phyloP scores from a whole-genome alignment of 2,113 vertebrate species.

The Periophthalmus modestus region DNA sequence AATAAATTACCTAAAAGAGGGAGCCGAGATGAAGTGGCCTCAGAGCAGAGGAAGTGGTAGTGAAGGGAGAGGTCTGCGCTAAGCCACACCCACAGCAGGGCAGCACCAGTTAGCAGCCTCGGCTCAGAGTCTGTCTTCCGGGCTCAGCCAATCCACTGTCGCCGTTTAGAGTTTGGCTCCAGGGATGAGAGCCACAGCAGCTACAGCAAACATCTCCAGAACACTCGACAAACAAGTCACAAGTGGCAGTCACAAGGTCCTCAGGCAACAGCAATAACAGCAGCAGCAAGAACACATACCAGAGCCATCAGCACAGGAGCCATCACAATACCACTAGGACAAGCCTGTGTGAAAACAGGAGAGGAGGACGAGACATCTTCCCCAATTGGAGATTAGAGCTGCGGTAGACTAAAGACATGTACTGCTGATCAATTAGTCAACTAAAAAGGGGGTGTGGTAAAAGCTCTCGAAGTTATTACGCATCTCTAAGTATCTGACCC shows the following conservation, averaged over 20 bases:
- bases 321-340: background rate
- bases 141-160: background rate
- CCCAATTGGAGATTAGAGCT: no score
- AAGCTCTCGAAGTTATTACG: no score
- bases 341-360: background rate
- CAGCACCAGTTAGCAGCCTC: background rate
- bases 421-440: no score
- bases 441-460: no score
- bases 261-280: background rate
- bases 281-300: background rate
- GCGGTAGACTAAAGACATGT: no score
- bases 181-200: constrained; percentile 3
- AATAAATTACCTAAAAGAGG: background rate
- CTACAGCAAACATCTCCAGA: background rate
- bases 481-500: no score
- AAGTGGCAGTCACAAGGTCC: constrained; percentile 8
- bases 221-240: constrained; percentile 11
- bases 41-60: background rate
- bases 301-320: background rate
- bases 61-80: background rate
- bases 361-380: background rate
- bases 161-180: background rate
- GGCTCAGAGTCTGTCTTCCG: background rate
- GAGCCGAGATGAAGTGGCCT: background rate
- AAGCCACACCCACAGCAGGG: background rate